phyloP scores from a whole-genome alignment of 2,113 vertebrate genomes.

The Tursiops truncatus region DNA sequence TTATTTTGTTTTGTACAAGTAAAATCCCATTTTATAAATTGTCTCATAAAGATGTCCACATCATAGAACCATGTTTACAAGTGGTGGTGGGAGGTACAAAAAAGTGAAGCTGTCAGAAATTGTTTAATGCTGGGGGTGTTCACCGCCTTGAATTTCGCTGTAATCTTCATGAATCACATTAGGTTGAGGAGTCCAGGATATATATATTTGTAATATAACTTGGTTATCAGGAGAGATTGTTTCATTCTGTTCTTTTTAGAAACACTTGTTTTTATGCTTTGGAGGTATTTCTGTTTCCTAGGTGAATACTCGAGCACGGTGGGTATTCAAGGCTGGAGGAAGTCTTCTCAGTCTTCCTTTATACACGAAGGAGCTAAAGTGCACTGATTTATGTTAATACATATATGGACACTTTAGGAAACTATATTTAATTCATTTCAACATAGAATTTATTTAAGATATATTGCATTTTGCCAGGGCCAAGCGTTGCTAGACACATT shows the following conservation, averaged over 20 bases:
- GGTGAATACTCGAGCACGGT: neutral
- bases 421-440: neutral
- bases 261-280: neutral
- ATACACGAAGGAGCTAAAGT: neutral
- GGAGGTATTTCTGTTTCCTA: neutral
- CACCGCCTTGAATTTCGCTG: neutral
- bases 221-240: neutral
- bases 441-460: neutral
- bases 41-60: neutral
- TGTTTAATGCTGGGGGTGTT: neutral
- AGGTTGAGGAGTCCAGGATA: neutral
- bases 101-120: neutral
- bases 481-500: neutral
- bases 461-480: neutral
- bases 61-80: neutral
- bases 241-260: neutral
- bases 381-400: neutral
- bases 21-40: slow-evolving; percentile 21
- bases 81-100: neutral
- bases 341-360: neutral
- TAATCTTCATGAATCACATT: neutral
- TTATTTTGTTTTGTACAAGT: neutral
- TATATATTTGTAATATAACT: neutral
- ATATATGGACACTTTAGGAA: neutral
- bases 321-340: neutral